Evolutionary conservation across 2,113 vertebrate species (phyloP).

Genomic region (pig (Sus scrofa)): T2T-Sscrofa CM000818.6:58333501-58334000

Average conservation of each 20-base stretch:
- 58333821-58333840: conserved; percentile 77
- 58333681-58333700: conserved; percentile 72
- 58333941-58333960: not conserved
- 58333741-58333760: conserved; percentile 68
- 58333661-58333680: conserved; percentile 56
- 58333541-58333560: conserved; percentile 95
- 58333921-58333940: not conserved
- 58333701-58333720: conserved; percentile 70
- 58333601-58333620: not conserved
- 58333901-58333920: fast-evolving
- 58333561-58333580: conserved; percentile 91
- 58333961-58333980: not conserved
- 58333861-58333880: fast-evolving
- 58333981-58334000: not conserved
- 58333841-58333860: conserved; percentile 68
- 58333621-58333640: not conserved
- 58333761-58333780: conserved; percentile 53
- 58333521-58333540: conserved; percentile 96
- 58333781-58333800: conserved; percentile 81
- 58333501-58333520: fast-evolving
- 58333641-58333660: conserved; percentile 50
- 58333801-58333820: conserved; percentile 81
- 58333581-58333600: not conserved
- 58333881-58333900: not conserved
- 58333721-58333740: conserved; percentile 74